Evolutionary conservation across 2,888 invertebrate genomes (phyloP), one percentile per base, ranked within the genome.

Genomic region (Tetrapedia diversipes): DNA sequence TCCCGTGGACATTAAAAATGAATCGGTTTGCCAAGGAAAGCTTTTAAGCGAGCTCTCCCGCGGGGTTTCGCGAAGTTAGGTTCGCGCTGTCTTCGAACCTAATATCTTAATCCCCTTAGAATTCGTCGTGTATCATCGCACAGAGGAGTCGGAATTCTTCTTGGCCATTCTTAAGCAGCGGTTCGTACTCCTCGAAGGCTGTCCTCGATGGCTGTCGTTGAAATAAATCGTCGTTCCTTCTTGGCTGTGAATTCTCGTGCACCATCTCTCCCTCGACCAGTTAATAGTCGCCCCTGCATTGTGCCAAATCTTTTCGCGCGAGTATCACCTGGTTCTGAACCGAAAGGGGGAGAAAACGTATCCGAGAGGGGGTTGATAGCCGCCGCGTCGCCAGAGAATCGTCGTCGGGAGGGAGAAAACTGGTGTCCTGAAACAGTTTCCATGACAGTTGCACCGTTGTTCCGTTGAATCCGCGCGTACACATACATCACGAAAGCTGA

Each of bases 271-370:
- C 10, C 49, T 4, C 2, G 4, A 22, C 32, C 10, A 19, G 32
- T 24, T 49, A 73, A 63, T 56, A 43, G 24, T 61, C 47, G 32
- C 2, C 37, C 11, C 24, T 37, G 29, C 7, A 32, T 61, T 51
- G 34, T 47, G 19, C 47, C 41, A 29, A 53, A 70, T 60, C 64
- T 45, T 66, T 67, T 24, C 59, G 41, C 79, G 71, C 63, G 73
- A 60, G 24, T 22, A 51, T 67, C 79, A 83, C 61, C 70, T 83
- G 80, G 76, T 45, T 65, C 49, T 24, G n/a, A 34, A 69, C 27
- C 27, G 32, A 54, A 41, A 19, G 47, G 47, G 45, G 34, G 57
- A 41, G 27, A 49, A 34, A 64, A 64, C 29, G 39, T 45, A 19
- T 8, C 43, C 56, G 37, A 29, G 65, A n/a, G 22, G n/a, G 49